Evolutionary conservation across 2,888 invertebrate species (phyloP).

Genomic region (Leptodirus hochenwartii): DNA sequence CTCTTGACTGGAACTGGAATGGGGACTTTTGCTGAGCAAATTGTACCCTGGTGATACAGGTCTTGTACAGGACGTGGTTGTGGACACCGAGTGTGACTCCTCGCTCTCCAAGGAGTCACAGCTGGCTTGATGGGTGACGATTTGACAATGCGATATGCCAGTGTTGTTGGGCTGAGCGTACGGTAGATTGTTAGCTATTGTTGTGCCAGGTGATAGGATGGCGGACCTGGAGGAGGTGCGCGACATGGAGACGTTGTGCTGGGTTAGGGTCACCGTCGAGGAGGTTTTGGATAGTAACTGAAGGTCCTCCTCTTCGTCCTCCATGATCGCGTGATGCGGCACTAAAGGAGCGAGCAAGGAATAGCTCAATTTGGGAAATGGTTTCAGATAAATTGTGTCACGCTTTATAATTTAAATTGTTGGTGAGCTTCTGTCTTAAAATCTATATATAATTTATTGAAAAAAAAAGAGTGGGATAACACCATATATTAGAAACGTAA

Average conservation of each 20-base stretch:
- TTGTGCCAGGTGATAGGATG: conserved; percentile 10
- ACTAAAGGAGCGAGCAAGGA: no score
- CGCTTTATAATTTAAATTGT: no score
- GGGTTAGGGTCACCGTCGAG: conserved; percentile 24
- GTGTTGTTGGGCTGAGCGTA: conserved; percentile 8
- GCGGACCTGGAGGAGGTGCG: conserved; percentile 17
- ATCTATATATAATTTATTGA: no score
- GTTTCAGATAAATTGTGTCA: no score
- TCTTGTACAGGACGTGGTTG: conserved; percentile 19
- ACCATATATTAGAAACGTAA: no score
- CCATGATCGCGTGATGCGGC: conserved; percentile 18
- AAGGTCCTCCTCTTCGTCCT: conserved; percentile 24
- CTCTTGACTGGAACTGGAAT: conserved; percentile 51
- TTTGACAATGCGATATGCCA: conserved; percentile 25
- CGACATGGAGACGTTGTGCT: conserved; percentile 20
- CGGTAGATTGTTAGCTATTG: conserved; percentile 1
- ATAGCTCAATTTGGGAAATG: no score
- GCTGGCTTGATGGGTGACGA: conserved; percentile 31
- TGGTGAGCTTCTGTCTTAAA: no score
- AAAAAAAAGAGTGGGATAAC: no score
- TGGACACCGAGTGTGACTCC: conserved; percentile 24
- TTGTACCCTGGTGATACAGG: conserved; percentile 23
- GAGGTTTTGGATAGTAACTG: conserved; percentile 20
- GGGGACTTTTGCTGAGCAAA: conserved; percentile 24
- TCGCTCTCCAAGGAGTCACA: conserved; percentile 39